These are phyloP conservation scores for Pyrrhosoma nymphula DNA, from an alignment of 2,888 invertebrate genomes.

Conservation along the genomic window DNA sequence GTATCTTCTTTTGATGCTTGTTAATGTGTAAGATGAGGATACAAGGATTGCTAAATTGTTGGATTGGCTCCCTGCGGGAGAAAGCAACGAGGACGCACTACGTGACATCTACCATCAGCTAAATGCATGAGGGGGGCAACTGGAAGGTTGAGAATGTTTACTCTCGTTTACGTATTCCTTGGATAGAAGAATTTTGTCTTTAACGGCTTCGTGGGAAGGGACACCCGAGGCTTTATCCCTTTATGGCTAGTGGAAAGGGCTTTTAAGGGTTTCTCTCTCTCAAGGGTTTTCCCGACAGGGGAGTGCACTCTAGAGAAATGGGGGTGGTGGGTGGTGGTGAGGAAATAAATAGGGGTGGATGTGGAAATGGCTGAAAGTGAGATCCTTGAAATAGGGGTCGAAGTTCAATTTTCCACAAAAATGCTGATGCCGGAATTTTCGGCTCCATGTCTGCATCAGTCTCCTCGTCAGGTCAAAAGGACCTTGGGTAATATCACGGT, in stretches of 20 bases:
- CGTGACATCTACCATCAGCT: background rate
- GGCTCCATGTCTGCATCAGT: no score
- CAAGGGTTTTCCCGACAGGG: background rate
- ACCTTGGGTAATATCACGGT: no score
- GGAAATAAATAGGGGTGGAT: background rate
- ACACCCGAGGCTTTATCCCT: background rate
- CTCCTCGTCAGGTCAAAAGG: no score
- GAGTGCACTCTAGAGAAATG: background rate
- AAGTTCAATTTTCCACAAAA: background rate
- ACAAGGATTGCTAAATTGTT: no score
- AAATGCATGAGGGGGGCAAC: background rate
- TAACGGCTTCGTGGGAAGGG: background rate
- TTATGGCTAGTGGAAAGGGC: background rate
- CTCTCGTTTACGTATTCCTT: background rate
- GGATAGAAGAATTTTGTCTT: background rate
- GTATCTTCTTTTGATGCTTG: no score
- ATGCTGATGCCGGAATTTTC: background rate
- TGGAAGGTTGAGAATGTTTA: background rate
- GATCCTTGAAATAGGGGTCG: background rate
- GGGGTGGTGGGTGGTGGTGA: background rate
- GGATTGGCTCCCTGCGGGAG: no score
- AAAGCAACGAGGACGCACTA: no score
- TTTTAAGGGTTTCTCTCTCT: constrained; percentile 4
- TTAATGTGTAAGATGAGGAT: no score
- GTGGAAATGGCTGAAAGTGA: background rate